Evolutionary conservation across 2,888 invertebrate genomes (phyloP).

Genomic region (Netelia inedita): DNA sequence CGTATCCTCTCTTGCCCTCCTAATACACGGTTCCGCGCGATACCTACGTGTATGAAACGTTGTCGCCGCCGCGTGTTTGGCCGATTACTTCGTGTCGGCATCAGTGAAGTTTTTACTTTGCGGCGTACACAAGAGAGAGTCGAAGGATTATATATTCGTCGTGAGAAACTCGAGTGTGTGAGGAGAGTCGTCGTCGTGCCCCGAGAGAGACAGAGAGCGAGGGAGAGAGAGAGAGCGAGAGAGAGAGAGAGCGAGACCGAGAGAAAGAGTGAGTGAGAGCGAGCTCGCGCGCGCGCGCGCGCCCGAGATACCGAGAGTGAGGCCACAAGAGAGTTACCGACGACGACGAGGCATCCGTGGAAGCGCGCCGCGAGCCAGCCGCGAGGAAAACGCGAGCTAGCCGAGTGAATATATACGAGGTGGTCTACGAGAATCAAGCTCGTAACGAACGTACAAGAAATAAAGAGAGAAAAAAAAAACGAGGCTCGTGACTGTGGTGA

Average conservation of each 20-base stretch:
- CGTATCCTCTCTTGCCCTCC: conserved; percentile 75
- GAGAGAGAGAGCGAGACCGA: conserved; percentile 35
- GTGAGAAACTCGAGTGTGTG: conserved; percentile 63
- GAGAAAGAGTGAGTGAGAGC: conserved; percentile 26
- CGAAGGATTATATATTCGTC: conserved; percentile 50
- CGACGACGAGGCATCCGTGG: conserved; percentile 62
- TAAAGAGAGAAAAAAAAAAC: conserved; percentile 30
- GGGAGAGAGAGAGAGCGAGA: conserved; percentile 36
- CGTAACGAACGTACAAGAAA: background rate
- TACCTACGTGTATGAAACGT: conserved; percentile 67
- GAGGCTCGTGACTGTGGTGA: conserved; percentile 49
- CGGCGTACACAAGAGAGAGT: conserved; percentile 58
- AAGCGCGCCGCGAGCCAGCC: conserved; percentile 52
- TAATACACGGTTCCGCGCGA: conserved; percentile 67
- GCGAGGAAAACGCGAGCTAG: conserved; percentile 53
- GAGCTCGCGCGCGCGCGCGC: conserved; percentile 59
- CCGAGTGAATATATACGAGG: background rate
- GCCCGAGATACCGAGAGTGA: conserved; percentile 68
- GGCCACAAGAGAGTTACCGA: conserved; percentile 61
- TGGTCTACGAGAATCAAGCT: background rate
- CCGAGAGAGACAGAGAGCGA: conserved; percentile 59
- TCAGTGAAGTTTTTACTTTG: conserved; percentile 65
- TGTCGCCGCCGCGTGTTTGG: conserved; percentile 57
- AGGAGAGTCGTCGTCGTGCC: conserved; percentile 39
- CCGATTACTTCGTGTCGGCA: conserved; percentile 64